Base-by-base conservation (phyloP, 2,888 invertebrate genomes). In the Cryptocephalus moraei region DNA sequence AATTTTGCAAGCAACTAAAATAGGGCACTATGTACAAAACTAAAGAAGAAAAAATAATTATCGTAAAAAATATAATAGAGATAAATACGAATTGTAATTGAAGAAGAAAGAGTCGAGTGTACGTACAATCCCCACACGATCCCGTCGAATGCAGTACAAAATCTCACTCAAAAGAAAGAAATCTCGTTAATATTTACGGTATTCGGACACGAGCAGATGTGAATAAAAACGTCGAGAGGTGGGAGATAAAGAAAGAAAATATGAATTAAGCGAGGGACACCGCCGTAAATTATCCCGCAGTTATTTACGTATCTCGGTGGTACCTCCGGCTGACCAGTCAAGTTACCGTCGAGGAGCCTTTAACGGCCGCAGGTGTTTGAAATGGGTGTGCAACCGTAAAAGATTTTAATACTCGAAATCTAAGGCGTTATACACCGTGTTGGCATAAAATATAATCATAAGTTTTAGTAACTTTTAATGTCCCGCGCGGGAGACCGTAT, bases 391-490 rank as follows among this genome's bases (percentile, higher is more conserved):
- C 58, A 53, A 60, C 58, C 61, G 53, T 60, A 61, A 64, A 63
- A 62, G 40, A 55, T 62, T 58, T 56, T 60, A 62, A 63, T 59
- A 59, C 61, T 61, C 57, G 53, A 62, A 59, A 54, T 61, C 49
- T 45, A 45, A 45, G 61, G 61, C 62, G 58, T 62, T 60, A 60
- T 61, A 59, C 56, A 57, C 57, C 58, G 58, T 62, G 61, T 60
- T 62, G 62, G 59, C 61, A 62, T 62, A 62, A 64, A 62, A 61
- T 61, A 63, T 63, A 60, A 63, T 62, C 60, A 61, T 51, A 57
- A 60, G 55, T 55, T 60, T 60, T 59, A 62, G 54, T 58, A 54
- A 56, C 50, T 51, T 52, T 53, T 57, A 54, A 54, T 56, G 53
- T 45, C 52, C 12, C 47, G 48, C 44, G 52, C 45, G 51, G 52